These are phyloP conservation scores for Meiosimyza decipiens DNA, from an alignment of 2,888 invertebrate species.

Conservation along the genomic window DNA sequence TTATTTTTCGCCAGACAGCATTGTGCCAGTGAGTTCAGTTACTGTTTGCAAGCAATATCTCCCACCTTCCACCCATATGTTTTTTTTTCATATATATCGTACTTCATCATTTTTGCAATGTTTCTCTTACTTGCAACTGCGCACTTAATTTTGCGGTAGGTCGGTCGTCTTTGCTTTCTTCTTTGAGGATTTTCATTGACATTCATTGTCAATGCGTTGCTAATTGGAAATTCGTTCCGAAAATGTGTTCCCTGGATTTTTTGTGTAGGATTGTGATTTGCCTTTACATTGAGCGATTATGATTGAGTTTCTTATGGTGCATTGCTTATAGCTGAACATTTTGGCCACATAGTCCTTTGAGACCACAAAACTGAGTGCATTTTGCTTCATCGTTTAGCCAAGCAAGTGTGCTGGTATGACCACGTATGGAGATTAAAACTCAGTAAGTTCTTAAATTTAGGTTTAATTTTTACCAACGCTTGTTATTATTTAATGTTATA, in stretches of 20 bases:
- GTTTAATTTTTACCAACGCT: too few species aligned
- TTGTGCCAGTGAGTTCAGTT: neutral
- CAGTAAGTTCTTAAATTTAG: too few species aligned
- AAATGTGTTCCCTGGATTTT: slow-evolving; percentile 34
- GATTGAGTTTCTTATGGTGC: slow-evolving; percentile 1
- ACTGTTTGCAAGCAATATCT: neutral
- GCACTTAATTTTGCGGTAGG: slow-evolving; percentile 37
- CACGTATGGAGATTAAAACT: too few species aligned
- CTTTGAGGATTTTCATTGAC: slow-evolving; percentile 2
- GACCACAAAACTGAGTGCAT: too few species aligned
- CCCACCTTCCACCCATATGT: neutral
- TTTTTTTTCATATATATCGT: neutral
- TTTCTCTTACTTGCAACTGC: neutral
- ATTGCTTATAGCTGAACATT: too few species aligned
- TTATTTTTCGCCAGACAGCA: too few species aligned
- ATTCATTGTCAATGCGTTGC: slow-evolving; percentile 36
- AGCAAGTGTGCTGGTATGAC: too few species aligned
- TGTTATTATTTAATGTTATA: too few species aligned
- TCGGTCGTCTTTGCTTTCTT: neutral
- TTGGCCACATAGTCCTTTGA: too few species aligned
- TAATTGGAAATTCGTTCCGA: slow-evolving; percentile 43
- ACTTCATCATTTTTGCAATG: slow-evolving; percentile 1
- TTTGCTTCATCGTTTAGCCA: too few species aligned
- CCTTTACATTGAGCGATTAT: slow-evolving; percentile 27
- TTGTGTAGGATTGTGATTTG: slow-evolving; percentile 13